Evolutionary conservation across 2,888 invertebrate genomes (phyloP), one percentile per base, ranked within the genome.

Genomic region (Nomada flava): DNA sequence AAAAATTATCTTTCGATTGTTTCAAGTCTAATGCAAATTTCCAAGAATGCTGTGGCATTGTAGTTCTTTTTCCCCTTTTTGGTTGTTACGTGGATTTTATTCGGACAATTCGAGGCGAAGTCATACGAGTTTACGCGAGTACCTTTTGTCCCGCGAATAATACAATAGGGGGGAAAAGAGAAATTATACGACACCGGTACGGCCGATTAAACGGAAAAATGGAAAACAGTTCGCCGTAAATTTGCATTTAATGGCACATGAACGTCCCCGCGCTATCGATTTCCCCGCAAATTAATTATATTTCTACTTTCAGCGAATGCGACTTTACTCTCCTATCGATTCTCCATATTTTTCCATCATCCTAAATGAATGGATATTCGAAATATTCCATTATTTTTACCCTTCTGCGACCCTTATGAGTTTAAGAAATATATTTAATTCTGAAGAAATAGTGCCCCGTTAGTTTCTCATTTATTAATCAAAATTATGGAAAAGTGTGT

Each of bases 231-330:
- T n/a, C 26, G 53, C 60, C 64, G 71, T 60, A 55, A 71, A 80
- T 82, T 82, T 80, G 75, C 82, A 79, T 79, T 36, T 82, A 80
- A 82, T 80, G 80, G 65, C 75, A 70, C 47, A 74, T 65, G 80
- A 74, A 74, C 80, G 80, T 82, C 71, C 55, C 53, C 52, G 60
- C 0, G 65, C 13, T 74, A 82, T 82, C 82, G 82, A 82, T 80
- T 70, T 62, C 23, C 42, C 23, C 50, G 42, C 20, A 73, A 65
- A 79, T 81, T 80, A 67, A 73, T 80, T 82, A 79, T 52, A 52
- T 29, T 65, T 23, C 55, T 11, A 18, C 62, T 13, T 57, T 47
- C 47, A n/a, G n/a, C 55, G 44, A 72, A 72, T 36, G 1, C 29
- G 29, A 13, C 23, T 18, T 44, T 36, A n/a, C n/a, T 50, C 15